Conservation (phyloP, 2,888 invertebrate species). For the Acronicta psi region DNA sequence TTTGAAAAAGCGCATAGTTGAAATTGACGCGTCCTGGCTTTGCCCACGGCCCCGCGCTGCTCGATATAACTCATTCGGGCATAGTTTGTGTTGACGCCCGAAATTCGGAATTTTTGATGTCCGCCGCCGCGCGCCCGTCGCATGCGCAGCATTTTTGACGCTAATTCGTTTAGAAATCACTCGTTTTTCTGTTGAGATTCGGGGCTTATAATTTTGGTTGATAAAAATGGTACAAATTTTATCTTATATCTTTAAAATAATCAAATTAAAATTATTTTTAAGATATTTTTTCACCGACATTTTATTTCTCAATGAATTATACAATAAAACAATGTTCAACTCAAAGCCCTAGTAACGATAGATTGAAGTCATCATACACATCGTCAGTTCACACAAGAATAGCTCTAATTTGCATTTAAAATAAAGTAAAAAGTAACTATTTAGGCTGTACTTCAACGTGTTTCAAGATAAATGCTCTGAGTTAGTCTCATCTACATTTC, state of each 20-base stretch:
- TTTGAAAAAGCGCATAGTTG: slow-evolving; percentile 50
- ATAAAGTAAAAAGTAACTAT: slow-evolving; percentile 5
- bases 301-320: too few species aligned
- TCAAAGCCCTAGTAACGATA: too few species aligned
- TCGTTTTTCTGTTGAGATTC: slow-evolving; percentile 54
- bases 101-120: slow-evolving; percentile 72
- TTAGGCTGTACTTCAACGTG: slow-evolving; percentile 18
- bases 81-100: slow-evolving; percentile 66
- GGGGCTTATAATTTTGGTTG: slow-evolving; percentile 1
- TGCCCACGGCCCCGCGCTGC: slow-evolving; percentile 8
- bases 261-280: too few species aligned
- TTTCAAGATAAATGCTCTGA: slow-evolving; percentile 33
- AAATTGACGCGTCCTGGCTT: slow-evolving; percentile 36
- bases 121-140: slow-evolving; percentile 59
- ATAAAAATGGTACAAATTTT: not conserved
- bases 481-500: slow-evolving; percentile 41
- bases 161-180: slow-evolving; percentile 73
- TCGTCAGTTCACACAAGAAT: too few species aligned
- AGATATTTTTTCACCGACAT: too few species aligned
- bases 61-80: slow-evolving; percentile 71
- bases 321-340: too few species aligned
- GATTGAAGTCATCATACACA: too few species aligned
- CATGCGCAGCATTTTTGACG: slow-evolving; percentile 69
- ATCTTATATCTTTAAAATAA: too few species aligned
- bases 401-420: slow-evolving; percentile 3